These are phyloP conservation scores for Coregonus sp. DNA, from an alignment of 2,797 vertebrate species.

Conservation along the genomic window DNA sequence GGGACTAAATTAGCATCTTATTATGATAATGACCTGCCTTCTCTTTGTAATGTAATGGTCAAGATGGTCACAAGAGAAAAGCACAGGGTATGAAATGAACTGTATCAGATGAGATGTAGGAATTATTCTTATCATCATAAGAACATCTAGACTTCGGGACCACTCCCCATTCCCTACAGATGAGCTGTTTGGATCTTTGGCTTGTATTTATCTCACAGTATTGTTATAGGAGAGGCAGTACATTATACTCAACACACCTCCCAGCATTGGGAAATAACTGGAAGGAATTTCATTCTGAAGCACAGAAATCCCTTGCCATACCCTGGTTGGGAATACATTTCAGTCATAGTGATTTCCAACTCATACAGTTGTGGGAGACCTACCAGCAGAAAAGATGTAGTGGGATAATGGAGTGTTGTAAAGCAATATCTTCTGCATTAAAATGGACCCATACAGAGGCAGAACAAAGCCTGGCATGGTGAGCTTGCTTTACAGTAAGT, in stretches of 20 bases:
- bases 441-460: background rate
- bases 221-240: too few species aligned
- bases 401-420: background rate
- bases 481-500: background rate
- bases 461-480: background rate
- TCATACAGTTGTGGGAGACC: constrained; percentile 5
- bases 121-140: too few species aligned
- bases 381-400: background rate
- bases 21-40: constrained; percentile 34
- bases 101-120: too few species aligned
- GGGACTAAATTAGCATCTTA: constrained; percentile 27
- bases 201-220: too few species aligned
- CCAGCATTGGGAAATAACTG: too few species aligned
- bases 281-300: too few species aligned
- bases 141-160: too few species aligned
- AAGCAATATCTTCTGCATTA: background rate
- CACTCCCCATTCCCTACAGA: too few species aligned
- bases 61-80: background rate
- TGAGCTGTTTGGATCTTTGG: too few species aligned
- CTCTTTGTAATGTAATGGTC: constrained; percentile 7
- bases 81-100: background rate
- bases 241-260: too few species aligned
- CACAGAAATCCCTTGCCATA: constrained; percentile 19
- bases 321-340: constrained; percentile 33
- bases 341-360: constrained; percentile 16